Evolutionary conservation across 2,888 invertebrate species (phyloP), one percentile per base, ranked within the genome.

Genomic region (Caenorhabditis angaria): DNA sequence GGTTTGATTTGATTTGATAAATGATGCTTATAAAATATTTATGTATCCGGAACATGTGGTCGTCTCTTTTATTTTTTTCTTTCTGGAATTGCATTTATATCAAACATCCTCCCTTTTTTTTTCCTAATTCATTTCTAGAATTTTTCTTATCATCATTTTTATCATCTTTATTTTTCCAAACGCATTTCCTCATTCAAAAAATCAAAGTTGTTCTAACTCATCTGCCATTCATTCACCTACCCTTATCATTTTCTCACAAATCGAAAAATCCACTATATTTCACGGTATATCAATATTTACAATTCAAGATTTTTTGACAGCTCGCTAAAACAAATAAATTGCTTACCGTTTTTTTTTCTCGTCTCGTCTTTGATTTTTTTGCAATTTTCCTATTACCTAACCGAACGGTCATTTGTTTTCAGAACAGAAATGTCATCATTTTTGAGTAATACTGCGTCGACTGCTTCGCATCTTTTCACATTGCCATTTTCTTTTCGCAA

Each of bases 391-490:
- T 18, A 51, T 22, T 51, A 14, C 35, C 35, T 60, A 20, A 20
- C 22, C 22, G 24, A 51, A 24, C 5, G 6, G 10, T 51, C 2
- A 27, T 53, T 41, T 51, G n/a, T 57, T 50, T 35, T 60, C 61
- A 56, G 50, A 51, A 48, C 62, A 50, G 60, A 1, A 8, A 73
- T 79, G 81, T 78, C 78, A n/a, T n/a, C n/a, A 53, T 70, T 77
- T 41, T 65, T 81, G 65, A 69, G 74, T 60, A 66, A 75, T 65
- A 72, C 77, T 12, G 70, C 77, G 14, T 75, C 77, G 51, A 72
- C 77, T 25, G 72, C 83, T 10, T 70, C 80, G 6, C 73, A 70
- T 28, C 83, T 85, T 66, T 82, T 85, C 66, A 83, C 84, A 54
- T 62, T 85, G 59, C 85, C 85, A 32, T 64, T 41, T 18, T 41